Conservation (phyloP, 2,113 vertebrate genomes). For the Gymnobelideus leadbeateri region DNA sequence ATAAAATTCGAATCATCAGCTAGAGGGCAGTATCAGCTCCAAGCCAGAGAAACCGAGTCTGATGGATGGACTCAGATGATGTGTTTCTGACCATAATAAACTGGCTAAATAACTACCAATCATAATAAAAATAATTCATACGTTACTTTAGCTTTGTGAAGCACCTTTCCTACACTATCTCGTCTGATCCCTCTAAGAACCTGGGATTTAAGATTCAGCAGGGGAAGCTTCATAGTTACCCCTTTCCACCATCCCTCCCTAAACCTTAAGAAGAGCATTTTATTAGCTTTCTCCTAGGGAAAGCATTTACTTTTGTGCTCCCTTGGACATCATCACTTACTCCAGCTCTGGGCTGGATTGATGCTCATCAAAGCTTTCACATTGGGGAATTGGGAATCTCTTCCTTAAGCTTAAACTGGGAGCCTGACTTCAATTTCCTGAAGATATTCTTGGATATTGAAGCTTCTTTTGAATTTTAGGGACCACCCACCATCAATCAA, state of each 20-base stretch:
- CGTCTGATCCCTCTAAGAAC: background rate
- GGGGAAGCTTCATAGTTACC: background rate
- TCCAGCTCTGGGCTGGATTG: background rate
- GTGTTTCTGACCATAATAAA: background rate
- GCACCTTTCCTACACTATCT: background rate
- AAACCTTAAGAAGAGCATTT: background rate
- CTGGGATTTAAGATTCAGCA: background rate
- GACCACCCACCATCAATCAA: background rate
- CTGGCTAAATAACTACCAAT: background rate
- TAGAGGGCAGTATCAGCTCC: conserved; percentile 69
- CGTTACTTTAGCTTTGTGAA: background rate
- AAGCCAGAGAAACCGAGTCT: background rate
- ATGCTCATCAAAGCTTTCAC: background rate
- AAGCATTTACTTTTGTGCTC: background rate
- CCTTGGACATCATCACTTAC: background rate
- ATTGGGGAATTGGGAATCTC: background rate
- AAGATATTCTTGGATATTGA: background rate
- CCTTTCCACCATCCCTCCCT: background rate
- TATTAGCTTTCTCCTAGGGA: background rate
- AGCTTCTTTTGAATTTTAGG: background rate
- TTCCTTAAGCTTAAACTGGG: background rate
- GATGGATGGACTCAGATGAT: background rate
- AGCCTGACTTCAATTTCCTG: background rate
- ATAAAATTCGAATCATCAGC: conserved; percentile 48
- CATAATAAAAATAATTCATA: background rate